These are phyloP conservation scores for Hyaena hyaena DNA, from an alignment of 2,113 vertebrate genomes.

Conservation along the genomic window DNA sequence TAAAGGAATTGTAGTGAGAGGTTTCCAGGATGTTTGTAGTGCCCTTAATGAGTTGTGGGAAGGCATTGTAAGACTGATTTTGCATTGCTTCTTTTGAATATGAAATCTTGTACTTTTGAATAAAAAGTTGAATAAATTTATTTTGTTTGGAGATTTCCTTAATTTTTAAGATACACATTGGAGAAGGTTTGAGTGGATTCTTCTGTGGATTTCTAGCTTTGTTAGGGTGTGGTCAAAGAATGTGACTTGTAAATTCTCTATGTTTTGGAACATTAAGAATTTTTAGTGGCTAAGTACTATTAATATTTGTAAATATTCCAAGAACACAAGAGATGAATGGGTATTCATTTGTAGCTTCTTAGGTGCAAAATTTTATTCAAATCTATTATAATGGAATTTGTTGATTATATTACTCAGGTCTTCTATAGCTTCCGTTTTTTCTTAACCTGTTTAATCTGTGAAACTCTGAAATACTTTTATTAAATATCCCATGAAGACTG, in stretches of 20 bases:
- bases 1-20: not conserved
- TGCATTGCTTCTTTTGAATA: not conserved
- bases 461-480: not conserved
- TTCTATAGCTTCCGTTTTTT: not conserved
- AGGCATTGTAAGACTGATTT: not conserved
- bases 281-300: not conserved
- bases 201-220: conserved; percentile 11
- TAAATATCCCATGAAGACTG: not conserved
- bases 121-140: not conserved
- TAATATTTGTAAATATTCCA: conserved; percentile 25
- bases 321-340: not conserved
- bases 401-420: not conserved
- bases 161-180: conserved; percentile 20
- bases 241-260: conserved; percentile 2
- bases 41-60: not conserved
- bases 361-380: not conserved
- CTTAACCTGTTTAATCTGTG: not conserved
- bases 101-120: not conserved
- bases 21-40: not conserved
- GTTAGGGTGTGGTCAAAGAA: not conserved
- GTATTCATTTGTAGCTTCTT: conserved; percentile 24
- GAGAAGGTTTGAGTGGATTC: not conserved
- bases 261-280: conserved; percentile 15
- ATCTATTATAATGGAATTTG: not conserved
- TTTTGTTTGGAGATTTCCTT: not conserved